Percentiles rank a stretch among this genome's conserved stretches.
Evolutionary conservation across 2,888 invertebrate genomes (phyloP).

Genomic region (Monoplex corrugatus): DNA sequence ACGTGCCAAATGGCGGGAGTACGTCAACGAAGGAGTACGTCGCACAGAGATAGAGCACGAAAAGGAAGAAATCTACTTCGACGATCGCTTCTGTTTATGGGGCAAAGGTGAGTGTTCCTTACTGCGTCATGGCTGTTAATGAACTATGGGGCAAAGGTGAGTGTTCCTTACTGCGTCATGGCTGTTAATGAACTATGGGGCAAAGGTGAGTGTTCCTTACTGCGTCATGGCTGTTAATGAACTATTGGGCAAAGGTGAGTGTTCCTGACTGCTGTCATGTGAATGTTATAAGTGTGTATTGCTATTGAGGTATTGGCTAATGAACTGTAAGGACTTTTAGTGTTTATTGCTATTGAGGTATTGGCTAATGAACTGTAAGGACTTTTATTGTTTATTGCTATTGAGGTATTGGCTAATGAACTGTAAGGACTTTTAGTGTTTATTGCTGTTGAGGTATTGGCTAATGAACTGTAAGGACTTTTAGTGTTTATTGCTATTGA

Average conservation of each 20-base stretch:
- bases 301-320: no score
- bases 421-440: no score
- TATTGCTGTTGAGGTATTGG: no score
- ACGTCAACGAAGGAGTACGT: constrained; percentile 69
- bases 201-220: constrained; percentile 66
- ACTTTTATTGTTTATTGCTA: no score
- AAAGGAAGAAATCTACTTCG: constrained; percentile 78
- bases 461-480: no score
- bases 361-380: no score
- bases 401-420: no score
- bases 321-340: no score
- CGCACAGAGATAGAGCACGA: constrained; percentile 76
- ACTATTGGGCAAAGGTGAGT: constrained; percentile 77
- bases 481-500: no score
- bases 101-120: constrained; percentile 70
- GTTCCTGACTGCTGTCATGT: neutral
- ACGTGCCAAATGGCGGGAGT: constrained; percentile 76
- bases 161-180: neutral
- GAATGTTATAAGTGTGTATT: no score
- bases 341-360: no score
- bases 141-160: constrained; percentile 77
- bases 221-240: neutral
- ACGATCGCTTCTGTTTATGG: constrained; percentile 78
- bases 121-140: neutral
- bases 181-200: constrained; percentile 68